These are phyloP conservation scores for Mormyrus iriodes DNA, from an alignment of 2,113 vertebrate genomes.

Conservation along the genomic window DNA sequence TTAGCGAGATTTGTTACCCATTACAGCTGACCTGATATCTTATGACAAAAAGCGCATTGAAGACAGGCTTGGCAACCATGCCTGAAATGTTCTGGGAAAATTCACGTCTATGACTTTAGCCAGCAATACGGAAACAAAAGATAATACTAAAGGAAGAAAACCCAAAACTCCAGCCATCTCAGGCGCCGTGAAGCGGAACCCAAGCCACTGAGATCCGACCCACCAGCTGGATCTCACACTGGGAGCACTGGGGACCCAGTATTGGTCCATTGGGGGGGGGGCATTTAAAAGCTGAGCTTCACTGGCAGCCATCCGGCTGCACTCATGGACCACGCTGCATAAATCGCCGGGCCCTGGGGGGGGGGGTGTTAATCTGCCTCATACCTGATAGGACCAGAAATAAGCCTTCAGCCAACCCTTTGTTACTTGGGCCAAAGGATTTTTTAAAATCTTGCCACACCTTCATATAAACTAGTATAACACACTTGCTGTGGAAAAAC, in stretches of 20 bases:
- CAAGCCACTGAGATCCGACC: not conserved
- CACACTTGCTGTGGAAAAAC: not conserved
- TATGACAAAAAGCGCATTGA: not conserved
- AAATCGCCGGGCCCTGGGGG: not conserved
- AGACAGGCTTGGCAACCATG: not conserved
- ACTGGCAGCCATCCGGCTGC: not conserved
- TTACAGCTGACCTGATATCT: not conserved
- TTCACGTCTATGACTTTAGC: not conserved
- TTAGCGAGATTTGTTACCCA: not conserved
- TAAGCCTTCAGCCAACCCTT: not conserved
- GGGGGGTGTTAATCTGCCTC: not conserved
- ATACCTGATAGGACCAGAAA: not conserved
- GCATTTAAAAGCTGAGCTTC: not conserved
- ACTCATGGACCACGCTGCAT: not conserved
- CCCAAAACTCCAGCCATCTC: not conserved
- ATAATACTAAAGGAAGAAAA: not conserved
- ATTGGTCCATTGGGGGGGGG: not conserved
- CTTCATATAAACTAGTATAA: not conserved
- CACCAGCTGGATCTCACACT: not conserved
- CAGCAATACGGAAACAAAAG: constrained; percentile 2
- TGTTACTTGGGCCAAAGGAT: not conserved
- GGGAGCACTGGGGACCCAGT: not conserved
- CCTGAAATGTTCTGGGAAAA: not conserved
- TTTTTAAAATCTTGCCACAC: not conserved
- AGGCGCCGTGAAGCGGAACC: not conserved